Conservation (phyloP, 2,797 vertebrate genomes). For the Heliangelus exortis region DNA sequence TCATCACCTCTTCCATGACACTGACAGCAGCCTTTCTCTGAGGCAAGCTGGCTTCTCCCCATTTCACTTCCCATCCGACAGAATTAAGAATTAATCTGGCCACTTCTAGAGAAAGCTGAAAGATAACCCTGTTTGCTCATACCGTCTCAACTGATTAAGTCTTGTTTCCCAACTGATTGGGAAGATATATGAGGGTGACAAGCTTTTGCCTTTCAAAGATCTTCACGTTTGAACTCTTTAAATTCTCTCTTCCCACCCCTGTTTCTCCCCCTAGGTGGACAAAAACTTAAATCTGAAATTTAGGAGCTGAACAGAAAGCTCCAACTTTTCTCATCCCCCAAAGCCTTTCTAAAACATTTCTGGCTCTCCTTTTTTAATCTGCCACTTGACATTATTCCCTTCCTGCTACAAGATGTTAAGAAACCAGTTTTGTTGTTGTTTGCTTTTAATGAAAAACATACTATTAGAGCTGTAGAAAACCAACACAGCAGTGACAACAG, state of each 20-base stretch:
- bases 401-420: neutral
- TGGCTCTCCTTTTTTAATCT: neutral
- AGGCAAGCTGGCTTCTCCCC: neutral
- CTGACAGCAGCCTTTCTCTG: neutral
- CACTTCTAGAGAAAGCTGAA: constrained; percentile 4
- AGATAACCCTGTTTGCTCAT: neutral
- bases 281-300: neutral
- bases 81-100: constrained; percentile 36
- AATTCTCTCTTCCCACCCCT: neutral
- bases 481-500: neutral
- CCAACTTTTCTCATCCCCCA: neutral
- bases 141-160: constrained; percentile 36
- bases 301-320: neutral
- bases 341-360: neutral
- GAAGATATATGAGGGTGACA: neutral
- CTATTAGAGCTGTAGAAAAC: neutral
- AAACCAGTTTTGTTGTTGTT: neutral
- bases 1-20: fast-evolving
- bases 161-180: constrained; percentile 20
- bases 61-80: neutral
- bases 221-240: neutral
- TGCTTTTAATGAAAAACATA: neutral
- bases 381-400: neutral
- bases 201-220: neutral
- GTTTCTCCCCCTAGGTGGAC: neutral